Conservation (phyloP, 1,140 invertebrate genomes). For the Adoxophyes honmai region DNA sequence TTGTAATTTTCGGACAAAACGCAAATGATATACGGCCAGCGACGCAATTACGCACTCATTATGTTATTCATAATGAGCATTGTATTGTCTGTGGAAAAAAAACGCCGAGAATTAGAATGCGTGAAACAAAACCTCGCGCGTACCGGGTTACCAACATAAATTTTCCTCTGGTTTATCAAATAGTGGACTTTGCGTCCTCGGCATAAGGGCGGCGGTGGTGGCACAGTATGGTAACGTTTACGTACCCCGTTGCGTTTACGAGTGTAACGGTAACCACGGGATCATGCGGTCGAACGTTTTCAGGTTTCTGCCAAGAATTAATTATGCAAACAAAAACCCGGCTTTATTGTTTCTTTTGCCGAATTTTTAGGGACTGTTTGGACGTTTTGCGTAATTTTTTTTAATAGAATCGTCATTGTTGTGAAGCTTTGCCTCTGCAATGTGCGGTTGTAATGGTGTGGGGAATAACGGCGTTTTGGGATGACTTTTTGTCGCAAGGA, state of each 20-base stretch:
- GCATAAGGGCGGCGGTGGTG: not conserved
- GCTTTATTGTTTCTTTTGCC: conserved; percentile 56
- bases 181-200: not conserved
- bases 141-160: not conserved
- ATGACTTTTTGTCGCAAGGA: not conserved
- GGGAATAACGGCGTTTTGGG: not conserved
- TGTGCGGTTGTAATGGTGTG: conserved; percentile 4
- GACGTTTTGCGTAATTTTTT: conserved; percentile 71
- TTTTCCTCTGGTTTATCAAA: not conserved
- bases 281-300: conserved; percentile 57
- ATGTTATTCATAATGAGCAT: conserved; percentile 58
- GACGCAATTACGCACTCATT: conserved; percentile 53
- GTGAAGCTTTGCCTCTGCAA: conserved; percentile 9
- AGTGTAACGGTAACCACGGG: conserved; percentile 58
- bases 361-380: conserved; percentile 50
- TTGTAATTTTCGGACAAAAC: conserved; percentile 38
- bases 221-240: conserved; percentile 20
- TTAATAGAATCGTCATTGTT: conserved; percentile 33
- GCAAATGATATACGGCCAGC: conserved; percentile 43
- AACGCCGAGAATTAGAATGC: conserved; percentile 46
- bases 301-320: conserved; percentile 54
- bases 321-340: conserved; percentile 62
- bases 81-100: conserved; percentile 59
- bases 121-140: conserved; percentile 38
- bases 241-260: conserved; percentile 53